Percentiles rank a stretch among this genome's conserved stretches.
phyloP scores from a whole-genome alignment of 2,797 vertebrate genomes.

The Cyclopterus lumpus region DNA sequence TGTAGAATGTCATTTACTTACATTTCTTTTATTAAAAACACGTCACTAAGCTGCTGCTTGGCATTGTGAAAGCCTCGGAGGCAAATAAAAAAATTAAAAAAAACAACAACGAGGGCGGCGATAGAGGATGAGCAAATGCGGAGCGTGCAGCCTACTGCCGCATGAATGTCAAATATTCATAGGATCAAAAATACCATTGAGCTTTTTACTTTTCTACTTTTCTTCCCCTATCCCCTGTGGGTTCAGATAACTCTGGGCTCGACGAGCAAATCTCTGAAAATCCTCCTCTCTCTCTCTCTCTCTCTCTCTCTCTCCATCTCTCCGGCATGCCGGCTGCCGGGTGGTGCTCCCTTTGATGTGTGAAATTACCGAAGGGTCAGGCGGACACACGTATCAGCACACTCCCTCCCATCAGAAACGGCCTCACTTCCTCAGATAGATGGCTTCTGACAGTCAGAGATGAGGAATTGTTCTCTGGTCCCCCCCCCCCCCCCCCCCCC shows the following conservation, averaged over 20 bases:
- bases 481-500: constrained; percentile 28
- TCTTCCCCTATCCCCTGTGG: constrained; percentile 69
- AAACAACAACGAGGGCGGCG: constrained; percentile 57
- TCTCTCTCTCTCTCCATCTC: constrained; percentile 39
- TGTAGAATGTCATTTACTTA: constrained; percentile 67
- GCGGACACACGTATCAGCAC: constrained; percentile 69
- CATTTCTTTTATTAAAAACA: too few species aligned
- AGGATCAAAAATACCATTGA: constrained; percentile 85
- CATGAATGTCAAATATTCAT: constrained; percentile 86
- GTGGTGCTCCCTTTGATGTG: constrained; percentile 80
- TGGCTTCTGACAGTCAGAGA: constrained; percentile 77
- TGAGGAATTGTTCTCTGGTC: constrained; percentile 71
- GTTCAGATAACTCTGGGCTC: constrained; percentile 80
- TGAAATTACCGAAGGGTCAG: constrained; percentile 78
- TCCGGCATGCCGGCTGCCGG: constrained; percentile 61
- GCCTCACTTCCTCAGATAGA: constrained; percentile 70
- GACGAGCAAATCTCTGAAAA: constrained; percentile 82
- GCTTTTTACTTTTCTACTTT: constrained; percentile 79
- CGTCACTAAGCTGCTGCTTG: constrained; percentile 61
- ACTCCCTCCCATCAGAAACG: constrained; percentile 69
- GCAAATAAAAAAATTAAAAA: constrained; percentile 33
- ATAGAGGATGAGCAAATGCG: constrained; percentile 61
- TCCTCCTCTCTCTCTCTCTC: constrained; percentile 51
- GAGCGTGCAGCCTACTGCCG: constrained; percentile 62
- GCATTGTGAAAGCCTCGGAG: constrained; percentile 63